A percentile compares a stretch with the other conserved stretches of the same genome.
These are phyloP conservation scores for Cepaea nemoralis DNA, from an alignment of 1,140 invertebrate genomes.

Conservation along the genomic window DNA sequence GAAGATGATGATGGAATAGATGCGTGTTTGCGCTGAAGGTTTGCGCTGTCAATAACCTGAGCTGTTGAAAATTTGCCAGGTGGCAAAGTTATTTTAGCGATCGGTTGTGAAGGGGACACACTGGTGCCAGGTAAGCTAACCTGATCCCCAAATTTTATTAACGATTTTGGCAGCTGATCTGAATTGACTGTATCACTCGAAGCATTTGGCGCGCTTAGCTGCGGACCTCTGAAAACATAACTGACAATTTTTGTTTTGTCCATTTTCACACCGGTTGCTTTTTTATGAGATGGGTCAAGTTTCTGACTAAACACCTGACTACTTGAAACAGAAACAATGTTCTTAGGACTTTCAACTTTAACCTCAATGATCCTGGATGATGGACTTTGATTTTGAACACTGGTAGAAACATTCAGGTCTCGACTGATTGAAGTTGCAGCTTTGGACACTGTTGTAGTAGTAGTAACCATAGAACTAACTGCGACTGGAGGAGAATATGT, in stretches of 20 bases:
- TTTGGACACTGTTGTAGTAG: not conserved
- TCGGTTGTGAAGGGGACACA: not conserved
- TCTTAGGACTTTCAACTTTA: not conserved
- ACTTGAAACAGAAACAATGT: too few relatives aligned
- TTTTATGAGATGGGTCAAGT: too few relatives aligned
- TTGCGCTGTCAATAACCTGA: not conserved
- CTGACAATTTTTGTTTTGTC: not conserved
- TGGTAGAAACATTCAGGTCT: not conserved
- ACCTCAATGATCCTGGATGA: not conserved
- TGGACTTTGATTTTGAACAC: not conserved
- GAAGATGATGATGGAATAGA: not conserved
- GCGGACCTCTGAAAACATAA: not conserved
- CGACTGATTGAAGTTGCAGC: not conserved
- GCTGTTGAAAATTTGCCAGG: not conserved
- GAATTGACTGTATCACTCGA: not conserved
- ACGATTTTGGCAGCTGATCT: slow-evolving; percentile 20
- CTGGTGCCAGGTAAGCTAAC: not conserved
- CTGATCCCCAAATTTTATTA: slow-evolving; percentile 11
- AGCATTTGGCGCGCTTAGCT: not conserved
- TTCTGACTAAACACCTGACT: too few relatives aligned
- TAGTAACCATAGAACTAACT: not conserved
- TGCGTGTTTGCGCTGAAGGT: not conserved
- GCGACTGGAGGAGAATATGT: not conserved
- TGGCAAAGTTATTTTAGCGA: not conserved
- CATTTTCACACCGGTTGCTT: not conserved